These are phyloP conservation scores for Pogonomyrmex californicus DNA, from an alignment of 1,140 invertebrate genomes.

Conservation along the genomic window DNA sequence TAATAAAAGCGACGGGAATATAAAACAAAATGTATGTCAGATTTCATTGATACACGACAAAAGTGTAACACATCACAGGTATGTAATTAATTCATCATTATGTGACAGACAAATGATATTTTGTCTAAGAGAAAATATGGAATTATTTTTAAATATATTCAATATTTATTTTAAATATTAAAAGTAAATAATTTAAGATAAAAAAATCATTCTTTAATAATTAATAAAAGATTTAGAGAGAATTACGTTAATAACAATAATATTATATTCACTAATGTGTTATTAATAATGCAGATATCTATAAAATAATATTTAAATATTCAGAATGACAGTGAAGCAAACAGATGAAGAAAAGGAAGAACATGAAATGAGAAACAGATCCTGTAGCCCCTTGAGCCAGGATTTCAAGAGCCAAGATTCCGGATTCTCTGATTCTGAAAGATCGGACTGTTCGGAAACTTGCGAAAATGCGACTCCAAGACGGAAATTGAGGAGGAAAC, in stretches of 20 bases:
- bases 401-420: constrained; percentile 87
- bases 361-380: constrained; percentile 66
- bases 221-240: not conserved
- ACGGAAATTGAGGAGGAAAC: constrained; percentile 59
- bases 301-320: constrained; percentile 30
- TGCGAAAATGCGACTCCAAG: constrained; percentile 68
- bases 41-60: constrained; percentile 40
- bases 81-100: constrained; percentile 13
- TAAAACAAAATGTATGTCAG: constrained; percentile 12
- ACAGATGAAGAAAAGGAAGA: constrained; percentile 51
- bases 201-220: not conserved
- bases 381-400: constrained; percentile 78
- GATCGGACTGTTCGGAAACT: constrained; percentile 76
- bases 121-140: not conserved
- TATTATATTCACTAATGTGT: not conserved
- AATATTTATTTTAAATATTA: not conserved
- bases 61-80: constrained; percentile 45
- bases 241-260: not conserved
- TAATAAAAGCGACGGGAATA: not conserved
- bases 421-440: constrained; percentile 87
- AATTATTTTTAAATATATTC: not conserved
- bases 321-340: constrained; percentile 40
- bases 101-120: not conserved
- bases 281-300: not conserved
- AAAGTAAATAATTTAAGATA: not conserved